Percentiles rank a stretch among this genome's conserved stretches.
phyloP scores from a whole-genome alignment of 2,888 invertebrate genomes.

The Glaucopsyche alexis region DNA sequence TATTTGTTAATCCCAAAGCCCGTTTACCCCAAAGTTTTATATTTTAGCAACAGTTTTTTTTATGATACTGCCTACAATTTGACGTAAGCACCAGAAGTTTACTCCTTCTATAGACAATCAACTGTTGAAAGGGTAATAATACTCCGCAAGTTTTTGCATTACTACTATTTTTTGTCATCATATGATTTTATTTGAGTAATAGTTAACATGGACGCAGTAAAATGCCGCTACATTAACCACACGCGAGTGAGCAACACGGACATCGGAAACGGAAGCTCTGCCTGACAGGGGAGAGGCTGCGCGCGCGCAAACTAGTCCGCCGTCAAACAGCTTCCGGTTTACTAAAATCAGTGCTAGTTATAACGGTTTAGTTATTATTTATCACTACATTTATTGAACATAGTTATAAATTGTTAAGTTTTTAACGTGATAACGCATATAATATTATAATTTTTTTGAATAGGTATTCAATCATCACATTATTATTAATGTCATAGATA shows the following conservation, averaged over 20 bases:
- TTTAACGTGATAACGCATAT: not conserved
- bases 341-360: not conserved
- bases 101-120: too few relatives aligned
- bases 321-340: conserved; percentile 10
- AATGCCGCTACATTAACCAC: conserved; percentile 25
- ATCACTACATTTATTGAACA: not conserved
- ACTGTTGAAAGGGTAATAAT: too few relatives aligned
- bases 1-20: too few relatives aligned
- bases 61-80: too few relatives aligned
- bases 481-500: not conserved
- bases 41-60: too few relatives aligned
- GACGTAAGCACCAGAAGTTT: too few relatives aligned
- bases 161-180: not conserved
- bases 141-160: too few relatives aligned
- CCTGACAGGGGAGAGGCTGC: conserved; percentile 50
- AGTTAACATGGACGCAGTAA: not conserved
- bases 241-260: conserved; percentile 29
- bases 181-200: not conserved
- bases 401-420: not conserved
- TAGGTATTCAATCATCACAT: not conserved
- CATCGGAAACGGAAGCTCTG: conserved; percentile 73
- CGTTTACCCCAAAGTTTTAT: too few relatives aligned
- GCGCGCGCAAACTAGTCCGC: conserved; percentile 48
- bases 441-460: not conserved
- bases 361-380: conserved; percentile 3